Evolutionary conservation across 2,113 vertebrate genomes (phyloP).

Genomic region (Columba janthina): DNA sequence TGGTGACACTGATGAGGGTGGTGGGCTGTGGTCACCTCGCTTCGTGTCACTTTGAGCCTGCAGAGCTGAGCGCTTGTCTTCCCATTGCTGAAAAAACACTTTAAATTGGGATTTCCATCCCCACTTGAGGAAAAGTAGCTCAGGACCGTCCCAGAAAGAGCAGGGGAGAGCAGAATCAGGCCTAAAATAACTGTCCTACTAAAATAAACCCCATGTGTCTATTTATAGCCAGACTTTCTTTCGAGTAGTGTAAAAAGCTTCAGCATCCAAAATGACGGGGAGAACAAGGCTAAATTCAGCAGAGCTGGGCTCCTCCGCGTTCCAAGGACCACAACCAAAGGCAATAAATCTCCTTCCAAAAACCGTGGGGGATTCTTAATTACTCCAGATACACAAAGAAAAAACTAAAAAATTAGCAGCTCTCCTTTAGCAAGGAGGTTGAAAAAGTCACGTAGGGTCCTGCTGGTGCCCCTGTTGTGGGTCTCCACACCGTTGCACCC

Average conservation of each 20-base stretch:
- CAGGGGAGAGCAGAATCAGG: neutral
- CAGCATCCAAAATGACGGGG: constrained; percentile 22
- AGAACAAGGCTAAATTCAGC: constrained; percentile 63
- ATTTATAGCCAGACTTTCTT: constrained; percentile 55
- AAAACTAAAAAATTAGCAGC: neutral
- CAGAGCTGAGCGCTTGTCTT: neutral
- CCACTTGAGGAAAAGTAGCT: neutral
- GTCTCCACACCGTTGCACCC: fast-evolving
- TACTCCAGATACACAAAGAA: neutral
- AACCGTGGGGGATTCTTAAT: constrained; percentile 25
- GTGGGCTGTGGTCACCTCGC: neutral
- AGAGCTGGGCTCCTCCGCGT: neutral
- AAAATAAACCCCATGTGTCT: constrained; percentile 5
- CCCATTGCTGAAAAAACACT: neutral
- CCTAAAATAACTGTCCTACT: constrained; percentile 5
- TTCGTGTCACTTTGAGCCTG: fast-evolving
- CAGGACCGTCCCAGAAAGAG: neutral
- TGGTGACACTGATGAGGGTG: neutral
- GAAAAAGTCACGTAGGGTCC: neutral
- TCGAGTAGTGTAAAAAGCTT: constrained; percentile 33
- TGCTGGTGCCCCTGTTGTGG: neutral
- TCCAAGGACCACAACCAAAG: constrained; percentile 65
- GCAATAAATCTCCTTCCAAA: constrained; percentile 59
- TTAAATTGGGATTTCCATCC: neutral
- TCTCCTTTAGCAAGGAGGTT: neutral